Percentiles rank a stretch among this genome's conserved stretches.
phyloP scores from a whole-genome alignment of 2,888 invertebrate species.

The Pseudoips prasinana region DNA sequence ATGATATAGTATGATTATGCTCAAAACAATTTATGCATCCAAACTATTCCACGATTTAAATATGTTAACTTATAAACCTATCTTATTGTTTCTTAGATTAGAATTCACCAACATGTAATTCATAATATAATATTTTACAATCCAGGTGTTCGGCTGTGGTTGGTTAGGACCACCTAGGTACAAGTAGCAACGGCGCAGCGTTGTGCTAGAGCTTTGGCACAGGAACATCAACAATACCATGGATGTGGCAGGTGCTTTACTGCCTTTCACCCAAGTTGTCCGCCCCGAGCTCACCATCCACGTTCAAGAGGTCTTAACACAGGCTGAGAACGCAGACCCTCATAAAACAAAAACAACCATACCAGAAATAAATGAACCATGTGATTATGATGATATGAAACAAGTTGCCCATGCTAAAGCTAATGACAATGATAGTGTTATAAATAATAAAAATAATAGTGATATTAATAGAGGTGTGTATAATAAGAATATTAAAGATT shows the following conservation, averaged over 20 bases:
- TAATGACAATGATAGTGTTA: slow-evolving; percentile 14
- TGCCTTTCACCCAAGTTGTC: slow-evolving; percentile 72
- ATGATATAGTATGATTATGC: no score
- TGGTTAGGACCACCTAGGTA: slow-evolving; percentile 85
- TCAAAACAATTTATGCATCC: no score
- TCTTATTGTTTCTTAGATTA: no score
- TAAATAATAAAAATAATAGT: slow-evolving; percentile 21
- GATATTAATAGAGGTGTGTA: slow-evolving; percentile 27
- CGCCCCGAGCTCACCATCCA: slow-evolving; percentile 71
- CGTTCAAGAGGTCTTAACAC: slow-evolving; percentile 71
- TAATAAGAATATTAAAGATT: slow-evolving; percentile 6
- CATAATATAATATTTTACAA: slow-evolving; percentile 4
- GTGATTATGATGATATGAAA: slow-evolving; percentile 35
- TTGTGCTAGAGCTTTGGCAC: slow-evolving; percentile 81
- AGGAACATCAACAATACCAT: slow-evolving; percentile 79
- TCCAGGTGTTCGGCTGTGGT: slow-evolving; percentile 85
- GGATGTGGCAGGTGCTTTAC: slow-evolving; percentile 75
- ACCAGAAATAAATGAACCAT: slow-evolving; percentile 67
- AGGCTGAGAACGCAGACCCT: slow-evolving; percentile 50
- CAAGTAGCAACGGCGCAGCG: slow-evolving; percentile 84
- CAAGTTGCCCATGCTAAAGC: background rate
- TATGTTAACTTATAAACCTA: no score
- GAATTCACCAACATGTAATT: no score
- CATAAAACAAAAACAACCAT: slow-evolving; percentile 47
- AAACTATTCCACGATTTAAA: no score